Evolutionary conservation across 2,797 vertebrate species (phyloP), one percentile per base, ranked within the genome.

Genomic region (Sylvia borin): DNA sequence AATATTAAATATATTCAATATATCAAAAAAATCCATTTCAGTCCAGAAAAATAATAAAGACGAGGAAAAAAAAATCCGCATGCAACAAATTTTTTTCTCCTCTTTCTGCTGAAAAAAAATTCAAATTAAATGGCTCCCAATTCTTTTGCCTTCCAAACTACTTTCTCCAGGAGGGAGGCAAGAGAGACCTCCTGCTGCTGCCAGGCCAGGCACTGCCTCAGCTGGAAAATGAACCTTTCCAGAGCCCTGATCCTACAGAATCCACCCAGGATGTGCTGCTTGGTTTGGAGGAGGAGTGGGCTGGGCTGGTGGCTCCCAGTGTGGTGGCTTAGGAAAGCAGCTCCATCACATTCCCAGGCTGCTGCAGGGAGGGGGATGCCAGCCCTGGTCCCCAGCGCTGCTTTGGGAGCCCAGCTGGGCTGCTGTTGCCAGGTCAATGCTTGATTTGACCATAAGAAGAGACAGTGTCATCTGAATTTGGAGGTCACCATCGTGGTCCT

Each of bases 1-100:
- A 97, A 97, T 97, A 97, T 92, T 93, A 85, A 94, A 91, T 94
- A 72, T 95, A 94, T 92, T 91, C 79, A 90, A 81, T 89, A 78
- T 93, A 95, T 94, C 70, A 91, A 96, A 88, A 71, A 97, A 72
- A 24, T 64, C 93, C 76, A 92, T 96, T 97, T 94, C 70, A 79
- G 85, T 83, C 71, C 83, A 91, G 67, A 90, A 91, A 96, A 96
- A 92, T 92, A 96, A 96, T 95, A 90, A 96, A 90, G 77, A 72
- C 8, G 31, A 65, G 58, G 40, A 13, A 14, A 6, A 15, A 19
- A 67, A 85, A 70, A 67, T 4, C 43, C 7, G 16, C 20, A 45
- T 17, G 18, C 64, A 55, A 82, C 58, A 93, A 36, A 80, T 55
- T 34, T 73, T 85, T 79, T 79, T 18, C 8, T 8, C 21, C 21